Conservation (phyloP, 2,113 vertebrate genomes). For the Connochaetes taurinus region DNA sequence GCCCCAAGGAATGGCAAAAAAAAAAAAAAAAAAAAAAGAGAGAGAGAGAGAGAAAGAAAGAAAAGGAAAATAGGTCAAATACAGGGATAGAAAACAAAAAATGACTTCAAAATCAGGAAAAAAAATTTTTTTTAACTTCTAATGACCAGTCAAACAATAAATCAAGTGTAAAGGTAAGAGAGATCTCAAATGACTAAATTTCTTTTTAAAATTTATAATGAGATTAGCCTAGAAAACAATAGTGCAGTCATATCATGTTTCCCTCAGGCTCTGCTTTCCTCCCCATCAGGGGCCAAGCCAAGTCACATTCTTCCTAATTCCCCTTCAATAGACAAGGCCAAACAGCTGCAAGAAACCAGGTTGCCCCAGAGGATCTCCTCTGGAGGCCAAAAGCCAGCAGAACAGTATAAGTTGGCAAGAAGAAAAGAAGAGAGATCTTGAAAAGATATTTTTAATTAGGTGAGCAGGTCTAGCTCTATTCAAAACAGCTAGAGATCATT, state of each 20-base stretch:
- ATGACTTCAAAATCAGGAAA: not conserved
- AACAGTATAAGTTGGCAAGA: not conserved
- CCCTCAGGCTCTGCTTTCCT: not conserved
- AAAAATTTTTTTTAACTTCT: not conserved
- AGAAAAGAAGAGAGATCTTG: not conserved
- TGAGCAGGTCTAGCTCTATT: too few relatives aligned
- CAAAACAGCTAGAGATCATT: not conserved
- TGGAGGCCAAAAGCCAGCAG: not conserved
- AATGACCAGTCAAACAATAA: not conserved
- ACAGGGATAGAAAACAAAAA: not conserved
- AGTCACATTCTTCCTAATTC: not conserved
- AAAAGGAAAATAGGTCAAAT: not conserved
- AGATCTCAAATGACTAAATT: not conserved
- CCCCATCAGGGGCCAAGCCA: not conserved
- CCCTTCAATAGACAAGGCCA: not conserved
- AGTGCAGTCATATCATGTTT: fast-evolving
- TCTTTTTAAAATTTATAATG: not conserved
- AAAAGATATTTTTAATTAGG: slow-evolving; percentile 33
- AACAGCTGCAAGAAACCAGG: not conserved
- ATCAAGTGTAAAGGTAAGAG: not conserved
- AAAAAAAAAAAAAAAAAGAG: not conserved
- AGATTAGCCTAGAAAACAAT: slow-evolving; percentile 16
- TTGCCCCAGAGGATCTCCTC: not conserved
- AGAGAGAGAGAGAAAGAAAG: too few relatives aligned
- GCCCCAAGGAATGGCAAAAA: not conserved